These are phyloP conservation scores for Zygothrica quintamaculata DNA, from an alignment of 2,888 invertebrate genomes.

Conservation along the genomic window DNA sequence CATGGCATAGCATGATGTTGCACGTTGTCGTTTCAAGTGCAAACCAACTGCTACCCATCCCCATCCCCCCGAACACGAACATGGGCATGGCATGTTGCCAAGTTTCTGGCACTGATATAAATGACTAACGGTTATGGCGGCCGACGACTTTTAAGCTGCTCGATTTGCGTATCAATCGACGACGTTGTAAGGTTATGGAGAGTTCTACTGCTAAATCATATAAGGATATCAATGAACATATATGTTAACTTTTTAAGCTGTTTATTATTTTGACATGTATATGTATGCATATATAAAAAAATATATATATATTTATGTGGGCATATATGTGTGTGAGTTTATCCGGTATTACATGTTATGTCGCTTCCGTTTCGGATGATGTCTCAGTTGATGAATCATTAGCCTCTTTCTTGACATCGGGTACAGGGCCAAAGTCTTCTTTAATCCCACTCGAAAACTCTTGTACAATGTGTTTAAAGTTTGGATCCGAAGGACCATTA, in stretches of 20 bases:
- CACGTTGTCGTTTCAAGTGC: constrained; percentile 45
- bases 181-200: too few species aligned
- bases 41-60: too few species aligned
- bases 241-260: not conserved
- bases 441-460: not conserved
- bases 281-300: too few species aligned
- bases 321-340: not conserved
- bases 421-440: too few species aligned
- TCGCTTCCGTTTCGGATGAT: too few species aligned
- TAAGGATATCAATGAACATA: not conserved
- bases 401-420: too few species aligned
- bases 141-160: constrained; percentile 34
- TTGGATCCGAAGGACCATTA: constrained; percentile 1
- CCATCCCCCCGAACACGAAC: too few species aligned
- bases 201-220: not conserved
- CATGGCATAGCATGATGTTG: constrained; percentile 3
- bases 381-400: too few species aligned
- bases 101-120: constrained; percentile 25
- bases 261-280: not conserved
- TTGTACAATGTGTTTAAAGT: not conserved
- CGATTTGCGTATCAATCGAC: constrained; percentile 48
- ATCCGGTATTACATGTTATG: not conserved
- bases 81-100: constrained; percentile 42
- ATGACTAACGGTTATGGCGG: constrained; percentile 48
- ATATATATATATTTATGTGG: not conserved